Base-by-base conservation (phyloP, 2,888 invertebrate species). In the Pseudoips prasinana region DNA sequence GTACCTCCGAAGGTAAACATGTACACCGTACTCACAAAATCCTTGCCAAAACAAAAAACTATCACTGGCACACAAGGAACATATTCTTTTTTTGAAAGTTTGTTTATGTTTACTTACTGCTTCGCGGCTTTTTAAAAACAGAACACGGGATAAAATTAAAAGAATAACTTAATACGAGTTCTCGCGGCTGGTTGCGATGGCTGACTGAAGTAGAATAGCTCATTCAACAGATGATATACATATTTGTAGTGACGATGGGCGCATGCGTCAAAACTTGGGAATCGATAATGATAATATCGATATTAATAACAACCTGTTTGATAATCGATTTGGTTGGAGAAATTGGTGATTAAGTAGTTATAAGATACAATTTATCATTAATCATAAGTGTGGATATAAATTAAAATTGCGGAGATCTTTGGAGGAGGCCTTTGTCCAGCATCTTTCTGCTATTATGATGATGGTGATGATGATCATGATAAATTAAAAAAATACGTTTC, bases 191-290 rank as follows among this genome's bases (percentile, higher is more conserved):
- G 51, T 33, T 46, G 60, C 57, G 58, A 69, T 80, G 84, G 86
- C 85, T 85, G 86, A 86, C 86, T 86, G 85, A 69, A 32, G 44
- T 34, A 27, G 40, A 31, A 33, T 9, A 29, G 18, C 5, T 25
- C 52, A 62, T 62, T 64, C 82, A 83, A 83, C 86, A 83, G 82
- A 83, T 86, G 83, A 73, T 70, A 79, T 82, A 79, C 81, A 78
- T 82, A 77, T 54, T 62, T 48, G 20, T 30, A 43, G 39, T 43
- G 37, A 46, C 43, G 54, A 40, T 46, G 25, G 67, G 78, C 81
- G 81, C 81, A 64, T 78, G 79, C 72, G 79, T 75, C 67, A 54
- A 66, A 66, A 63, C 59, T 49, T 55, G 65, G 57, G 66, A 78
- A 82, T 83, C 84, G 70, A 84, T 84, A 62, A 48, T 39, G 32